Conservation (phyloP, 2,888 invertebrate genomes). For the Aelia acuminata region DNA sequence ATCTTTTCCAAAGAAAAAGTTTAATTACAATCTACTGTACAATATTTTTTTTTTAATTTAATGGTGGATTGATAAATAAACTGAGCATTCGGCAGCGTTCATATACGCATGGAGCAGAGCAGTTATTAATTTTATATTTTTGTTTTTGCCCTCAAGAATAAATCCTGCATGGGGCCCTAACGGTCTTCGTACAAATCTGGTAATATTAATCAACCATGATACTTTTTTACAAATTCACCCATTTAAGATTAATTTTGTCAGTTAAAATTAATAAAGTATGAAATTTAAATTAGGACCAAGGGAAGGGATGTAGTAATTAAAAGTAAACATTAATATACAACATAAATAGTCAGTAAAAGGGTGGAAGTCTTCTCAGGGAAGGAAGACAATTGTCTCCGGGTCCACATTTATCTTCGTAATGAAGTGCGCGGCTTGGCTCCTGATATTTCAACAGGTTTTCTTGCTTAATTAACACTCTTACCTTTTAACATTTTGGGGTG, state of each 20-base stretch:
- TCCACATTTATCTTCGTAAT: constrained; percentile 32
- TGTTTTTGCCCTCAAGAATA: no score
- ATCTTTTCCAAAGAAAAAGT: no score
- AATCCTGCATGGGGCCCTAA: no score
- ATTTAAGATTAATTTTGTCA: neutral
- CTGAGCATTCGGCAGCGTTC: no score
- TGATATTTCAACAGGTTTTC: constrained; percentile 21
- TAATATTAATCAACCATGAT: neutral
- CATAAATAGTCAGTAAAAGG: neutral
- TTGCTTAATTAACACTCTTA: neutral
- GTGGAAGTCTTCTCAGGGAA: neutral
- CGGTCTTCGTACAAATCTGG: no score
- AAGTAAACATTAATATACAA: neutral
- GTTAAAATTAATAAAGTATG: neutral
- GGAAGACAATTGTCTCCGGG: neutral
- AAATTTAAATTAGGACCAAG: neutral
- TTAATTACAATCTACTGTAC: no score
- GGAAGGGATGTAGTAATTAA: neutral
- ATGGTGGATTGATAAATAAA: no score
- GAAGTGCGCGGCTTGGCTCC: neutral
- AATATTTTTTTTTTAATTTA: no score
- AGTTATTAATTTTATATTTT: no score
- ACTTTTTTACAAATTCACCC: neutral
- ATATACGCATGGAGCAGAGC: no score
- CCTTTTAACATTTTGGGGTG: neutral